Evolutionary conservation across 2,888 invertebrate genomes (phyloP).

Genomic region (Tanytarsus gracilentus): DNA sequence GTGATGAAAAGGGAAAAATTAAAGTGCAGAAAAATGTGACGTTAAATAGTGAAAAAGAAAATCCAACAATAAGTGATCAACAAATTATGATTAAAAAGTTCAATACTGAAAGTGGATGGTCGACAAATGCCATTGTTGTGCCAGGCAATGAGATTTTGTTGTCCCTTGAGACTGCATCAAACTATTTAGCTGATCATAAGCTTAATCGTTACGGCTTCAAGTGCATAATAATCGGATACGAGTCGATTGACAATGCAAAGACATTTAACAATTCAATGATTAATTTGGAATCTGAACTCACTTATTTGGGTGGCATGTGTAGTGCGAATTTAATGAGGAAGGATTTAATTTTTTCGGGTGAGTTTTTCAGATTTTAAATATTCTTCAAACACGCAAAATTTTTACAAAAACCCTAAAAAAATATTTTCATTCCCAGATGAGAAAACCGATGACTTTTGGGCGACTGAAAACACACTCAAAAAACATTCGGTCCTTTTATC

Average conservation of each 20-base stretch:
- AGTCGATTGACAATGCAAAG: conserved; percentile 43
- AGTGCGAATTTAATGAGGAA: conserved; percentile 81
- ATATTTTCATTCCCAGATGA: conserved; percentile 47
- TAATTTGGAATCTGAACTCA: conserved; percentile 80
- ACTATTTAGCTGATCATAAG: conserved; percentile 85
- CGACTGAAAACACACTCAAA: conserved; percentile 54
- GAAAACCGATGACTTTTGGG: conserved; percentile 62
- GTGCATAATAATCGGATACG: conserved; percentile 72
- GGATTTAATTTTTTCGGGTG: conserved; percentile 58
- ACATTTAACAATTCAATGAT: conserved; percentile 33
- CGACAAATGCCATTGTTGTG: conserved; percentile 71
- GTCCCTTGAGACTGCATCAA: conserved; percentile 89
- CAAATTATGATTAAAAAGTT: conserved; percentile 23
- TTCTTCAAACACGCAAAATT: too few species aligned
- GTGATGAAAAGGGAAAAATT: not conserved
- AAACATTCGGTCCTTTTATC: conserved; percentile 61
- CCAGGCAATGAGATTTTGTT: conserved; percentile 93
- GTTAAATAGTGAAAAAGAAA: conserved; percentile 11
- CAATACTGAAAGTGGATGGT: conserved; percentile 51
- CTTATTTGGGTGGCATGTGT: conserved; percentile 85
- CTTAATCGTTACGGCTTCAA: conserved; percentile 70
- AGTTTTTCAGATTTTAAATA: conserved; percentile 23
- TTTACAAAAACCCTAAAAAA: too few species aligned
- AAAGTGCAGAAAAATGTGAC: conserved; percentile 17
- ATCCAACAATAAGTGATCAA: conserved; percentile 38